phyloP scores from a whole-genome alignment of 2,797 vertebrate species.

The Falco cherrug region DNA sequence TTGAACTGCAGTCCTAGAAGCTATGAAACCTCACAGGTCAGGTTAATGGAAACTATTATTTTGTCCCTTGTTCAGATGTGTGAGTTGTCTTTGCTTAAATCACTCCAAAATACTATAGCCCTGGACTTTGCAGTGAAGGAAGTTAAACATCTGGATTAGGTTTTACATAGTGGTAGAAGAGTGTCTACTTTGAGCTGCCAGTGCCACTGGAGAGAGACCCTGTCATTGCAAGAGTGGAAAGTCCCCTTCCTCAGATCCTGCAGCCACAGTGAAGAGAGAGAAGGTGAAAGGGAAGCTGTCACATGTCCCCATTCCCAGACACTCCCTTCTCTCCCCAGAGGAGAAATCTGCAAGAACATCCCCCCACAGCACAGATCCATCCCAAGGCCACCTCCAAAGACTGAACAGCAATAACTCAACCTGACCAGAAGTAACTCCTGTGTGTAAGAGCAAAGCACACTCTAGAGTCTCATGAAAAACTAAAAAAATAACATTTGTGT shows the following conservation, averaged over 20 bases:
- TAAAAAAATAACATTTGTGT: not conserved
- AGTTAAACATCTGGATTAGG: not conserved
- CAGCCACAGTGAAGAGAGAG: not conserved
- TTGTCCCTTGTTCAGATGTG: not conserved
- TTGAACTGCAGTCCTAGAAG: not conserved
- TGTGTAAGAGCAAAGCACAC: not conserved
- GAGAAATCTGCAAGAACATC: not conserved
- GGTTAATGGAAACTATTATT: not conserved
- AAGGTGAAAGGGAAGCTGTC: not conserved
- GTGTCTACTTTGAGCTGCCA: not conserved
- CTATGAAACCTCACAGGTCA: rapidly evolving
- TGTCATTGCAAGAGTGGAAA: not conserved
- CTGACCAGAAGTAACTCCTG: not conserved
- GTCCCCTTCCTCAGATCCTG: not conserved
- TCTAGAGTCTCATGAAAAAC: not conserved
- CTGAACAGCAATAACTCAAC: not conserved
- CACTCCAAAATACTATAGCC: not conserved
- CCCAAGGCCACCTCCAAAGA: not conserved
- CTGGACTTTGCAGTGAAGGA: not conserved
- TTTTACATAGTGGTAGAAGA: not conserved
- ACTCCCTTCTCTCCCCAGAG: not conserved
- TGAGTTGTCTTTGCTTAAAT: not conserved
- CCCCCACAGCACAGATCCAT: not conserved
- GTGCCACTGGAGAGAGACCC: not conserved
- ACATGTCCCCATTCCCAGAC: not conserved